phyloP scores from a whole-genome alignment of 2,113 vertebrate species.

The Perca schrenkii region DNA sequence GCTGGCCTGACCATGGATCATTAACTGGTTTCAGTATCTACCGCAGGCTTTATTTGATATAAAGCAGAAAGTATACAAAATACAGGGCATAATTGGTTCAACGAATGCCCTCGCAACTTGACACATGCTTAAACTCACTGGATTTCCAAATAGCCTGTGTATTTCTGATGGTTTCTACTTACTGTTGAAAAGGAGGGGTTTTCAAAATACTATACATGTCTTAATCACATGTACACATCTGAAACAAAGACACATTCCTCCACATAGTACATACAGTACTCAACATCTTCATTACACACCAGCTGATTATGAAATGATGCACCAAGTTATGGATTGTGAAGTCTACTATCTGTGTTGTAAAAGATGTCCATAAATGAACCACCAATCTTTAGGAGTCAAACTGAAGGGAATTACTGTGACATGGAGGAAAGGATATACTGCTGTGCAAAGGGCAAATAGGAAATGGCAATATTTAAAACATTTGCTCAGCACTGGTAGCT shows the following conservation, averaged over 20 bases:
- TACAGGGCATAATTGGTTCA: conserved; percentile 4
- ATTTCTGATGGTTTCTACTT: conserved; percentile 41
- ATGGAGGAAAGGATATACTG: background rate
- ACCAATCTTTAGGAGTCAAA: background rate
- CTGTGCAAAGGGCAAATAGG: background rate
- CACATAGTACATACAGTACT: background rate
- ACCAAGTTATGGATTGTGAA: conserved; percentile 7
- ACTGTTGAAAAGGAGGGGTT: conserved; percentile 35
- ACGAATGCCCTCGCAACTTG: conserved; percentile 14
- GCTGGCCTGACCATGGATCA: conserved; percentile 13
- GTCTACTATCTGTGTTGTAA: background rate
- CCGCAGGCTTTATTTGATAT: conserved; percentile 21
- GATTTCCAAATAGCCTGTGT: conserved; percentile 11
- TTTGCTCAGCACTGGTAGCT: background rate
- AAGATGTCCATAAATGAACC: background rate
- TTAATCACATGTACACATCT: conserved; percentile 14
- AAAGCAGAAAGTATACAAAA: conserved; percentile 24
- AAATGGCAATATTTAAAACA: background rate
- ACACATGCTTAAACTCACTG: conserved; percentile 13
- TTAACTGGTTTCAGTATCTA: conserved; percentile 6
- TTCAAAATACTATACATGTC: conserved; percentile 37
- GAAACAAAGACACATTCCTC: conserved; percentile 16
- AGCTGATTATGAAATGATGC: conserved; percentile 8
- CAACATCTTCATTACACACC: background rate
- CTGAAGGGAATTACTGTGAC: background rate